Percentiles rank a stretch among this genome's conserved stretches.
These are phyloP conservation scores for Panulirus ornatus DNA, from an alignment of 1,140 invertebrate genomes.

Conservation along the genomic window DNA sequence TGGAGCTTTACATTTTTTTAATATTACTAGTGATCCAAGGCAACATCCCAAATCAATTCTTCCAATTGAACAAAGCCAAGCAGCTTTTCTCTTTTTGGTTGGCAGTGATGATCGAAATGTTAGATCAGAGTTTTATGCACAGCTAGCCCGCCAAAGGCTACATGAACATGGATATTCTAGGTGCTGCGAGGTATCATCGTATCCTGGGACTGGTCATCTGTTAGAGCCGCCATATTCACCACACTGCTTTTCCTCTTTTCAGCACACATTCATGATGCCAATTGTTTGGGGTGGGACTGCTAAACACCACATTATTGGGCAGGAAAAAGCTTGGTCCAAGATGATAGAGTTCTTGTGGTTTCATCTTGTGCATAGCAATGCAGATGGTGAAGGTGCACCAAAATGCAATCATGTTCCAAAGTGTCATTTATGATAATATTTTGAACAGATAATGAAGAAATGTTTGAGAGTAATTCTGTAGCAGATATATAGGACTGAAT, in stretches of 20 bases:
- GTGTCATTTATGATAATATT: constrained; percentile 9
- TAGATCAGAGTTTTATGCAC: constrained; percentile 12
- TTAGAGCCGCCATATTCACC: constrained; percentile 41
- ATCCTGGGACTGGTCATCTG: constrained; percentile 20
- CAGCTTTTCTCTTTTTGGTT: constrained; percentile 42
- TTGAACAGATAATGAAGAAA: too few relatives aligned
- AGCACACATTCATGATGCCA: not conserved
- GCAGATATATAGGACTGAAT: too few relatives aligned
- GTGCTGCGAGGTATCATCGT: not conserved
- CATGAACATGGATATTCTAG: not conserved
- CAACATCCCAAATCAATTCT: not conserved
- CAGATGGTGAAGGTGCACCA: not conserved
- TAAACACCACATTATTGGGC: not conserved
- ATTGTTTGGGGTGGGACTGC: constrained; percentile 14
- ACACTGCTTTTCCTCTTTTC: constrained; percentile 10
- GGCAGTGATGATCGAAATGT: constrained; percentile 26
- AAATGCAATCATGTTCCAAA: not conserved
- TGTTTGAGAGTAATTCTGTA: too few relatives aligned
- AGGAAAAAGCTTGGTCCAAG: constrained; percentile 29
- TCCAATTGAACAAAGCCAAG: constrained; percentile 17
- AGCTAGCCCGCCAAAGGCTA: not conserved
- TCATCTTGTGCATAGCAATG: too few relatives aligned
- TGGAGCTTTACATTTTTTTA: not conserved
- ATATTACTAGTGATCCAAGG: not conserved
- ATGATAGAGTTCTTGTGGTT: constrained; percentile 5